Conservation (phyloP, 2,888 invertebrate species). For the Netelia inedita region DNA sequence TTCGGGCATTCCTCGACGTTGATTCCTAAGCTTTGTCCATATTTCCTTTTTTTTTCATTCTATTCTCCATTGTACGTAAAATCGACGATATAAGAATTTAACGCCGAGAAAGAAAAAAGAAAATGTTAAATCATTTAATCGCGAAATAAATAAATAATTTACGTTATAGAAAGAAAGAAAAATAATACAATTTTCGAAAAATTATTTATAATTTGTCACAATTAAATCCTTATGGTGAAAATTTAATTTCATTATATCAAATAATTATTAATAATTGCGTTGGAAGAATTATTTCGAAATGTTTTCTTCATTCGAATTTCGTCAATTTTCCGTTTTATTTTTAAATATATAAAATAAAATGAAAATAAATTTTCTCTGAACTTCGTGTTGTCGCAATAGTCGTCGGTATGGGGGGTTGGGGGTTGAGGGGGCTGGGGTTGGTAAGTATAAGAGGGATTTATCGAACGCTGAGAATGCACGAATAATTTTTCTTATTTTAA, state of each 20-base stretch:
- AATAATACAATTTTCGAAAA: background rate
- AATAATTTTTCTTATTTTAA: constrained; percentile 19
- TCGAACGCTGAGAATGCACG: constrained; percentile 22
- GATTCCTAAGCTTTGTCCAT: constrained; percentile 14
- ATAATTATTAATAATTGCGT: background rate
- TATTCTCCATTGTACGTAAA: background rate
- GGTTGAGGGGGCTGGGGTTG: background rate
- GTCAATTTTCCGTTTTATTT: constrained; percentile 4
- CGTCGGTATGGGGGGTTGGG: background rate
- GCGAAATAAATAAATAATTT: background rate
- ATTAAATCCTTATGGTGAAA: background rate
- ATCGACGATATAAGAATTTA: constrained; percentile 34
- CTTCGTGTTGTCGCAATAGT: background rate
- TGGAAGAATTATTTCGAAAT: background rate
- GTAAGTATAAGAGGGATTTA: constrained; percentile 8
- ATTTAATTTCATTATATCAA: background rate
- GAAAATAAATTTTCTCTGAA: background rate
- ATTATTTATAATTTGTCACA: background rate
- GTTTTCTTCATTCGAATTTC: constrained; percentile 23
- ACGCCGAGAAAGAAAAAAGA: background rate
- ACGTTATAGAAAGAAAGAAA: too few relatives aligned
- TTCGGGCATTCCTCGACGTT: constrained; percentile 43
- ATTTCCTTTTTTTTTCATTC: constrained; percentile 17
- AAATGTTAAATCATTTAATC: background rate
- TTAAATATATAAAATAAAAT: background rate